Conservation (phyloP, 1,140 invertebrate species). For the Aphidius ervi region DNA sequence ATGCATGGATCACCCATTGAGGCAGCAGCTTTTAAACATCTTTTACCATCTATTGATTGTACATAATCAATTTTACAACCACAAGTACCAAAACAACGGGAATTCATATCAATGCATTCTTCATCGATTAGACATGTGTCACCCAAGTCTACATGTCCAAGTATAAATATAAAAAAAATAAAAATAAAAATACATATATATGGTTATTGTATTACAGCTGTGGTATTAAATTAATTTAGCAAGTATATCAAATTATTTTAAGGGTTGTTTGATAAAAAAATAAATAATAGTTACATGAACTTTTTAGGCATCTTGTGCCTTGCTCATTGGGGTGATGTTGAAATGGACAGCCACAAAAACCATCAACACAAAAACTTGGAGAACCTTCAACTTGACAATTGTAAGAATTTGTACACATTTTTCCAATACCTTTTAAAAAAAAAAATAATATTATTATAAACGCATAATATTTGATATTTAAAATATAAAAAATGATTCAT, state of each 20-base stretch:
- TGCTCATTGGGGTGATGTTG: conserved; percentile 34
- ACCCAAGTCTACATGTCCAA: conserved; percentile 27
- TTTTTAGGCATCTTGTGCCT: conserved; percentile 37
- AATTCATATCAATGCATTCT: conserved; percentile 38
- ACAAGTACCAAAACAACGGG: conserved; percentile 36
- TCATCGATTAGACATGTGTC: conserved; percentile 35
- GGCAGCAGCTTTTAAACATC: conserved; percentile 38
- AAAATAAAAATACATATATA: conserved; percentile 1
- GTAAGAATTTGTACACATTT: conserved; percentile 33
- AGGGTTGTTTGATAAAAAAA: background rate
- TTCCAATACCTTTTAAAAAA: conserved; percentile 33
- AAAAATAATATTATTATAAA: background rate
- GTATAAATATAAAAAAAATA: too few species aligned
- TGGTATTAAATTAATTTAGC: background rate
- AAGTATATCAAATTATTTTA: too few species aligned
- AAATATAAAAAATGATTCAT: conserved; percentile 13
- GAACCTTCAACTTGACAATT: conserved; percentile 40
- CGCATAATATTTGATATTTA: too few species aligned
- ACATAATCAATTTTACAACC: conserved; percentile 39
- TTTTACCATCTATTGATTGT: conserved; percentile 29
- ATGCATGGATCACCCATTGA: conserved; percentile 38
- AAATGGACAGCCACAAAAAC: conserved; percentile 37
- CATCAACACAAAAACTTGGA: conserved; percentile 34
- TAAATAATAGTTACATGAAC: conserved; percentile 30
- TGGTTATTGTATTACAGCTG: background rate